phyloP scores from a whole-genome alignment of 2,113 vertebrate genomes.

The Zapornia atra region DNA sequence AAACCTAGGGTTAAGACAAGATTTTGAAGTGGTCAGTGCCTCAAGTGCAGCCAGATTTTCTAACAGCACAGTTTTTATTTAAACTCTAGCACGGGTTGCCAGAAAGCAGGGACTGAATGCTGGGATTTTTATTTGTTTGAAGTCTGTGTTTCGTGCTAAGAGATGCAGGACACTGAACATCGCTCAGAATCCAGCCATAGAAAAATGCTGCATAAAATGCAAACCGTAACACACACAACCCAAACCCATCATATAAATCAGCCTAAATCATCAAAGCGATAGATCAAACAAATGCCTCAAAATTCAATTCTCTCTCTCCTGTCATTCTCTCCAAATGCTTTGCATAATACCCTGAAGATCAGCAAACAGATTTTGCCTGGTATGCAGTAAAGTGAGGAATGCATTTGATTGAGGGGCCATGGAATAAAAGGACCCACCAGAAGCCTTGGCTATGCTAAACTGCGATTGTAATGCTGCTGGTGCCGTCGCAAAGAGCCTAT shows the following conservation, averaged over 20 bases:
- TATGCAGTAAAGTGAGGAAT: conserved; percentile 54
- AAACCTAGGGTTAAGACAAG: neutral
- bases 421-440: conserved; percentile 8
- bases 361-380: conserved; percentile 64
- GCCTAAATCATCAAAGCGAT: conserved; percentile 70
- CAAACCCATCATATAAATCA: conserved; percentile 67
- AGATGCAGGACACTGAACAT: conserved; percentile 20
- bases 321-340: conserved; percentile 66
- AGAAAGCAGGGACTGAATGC: conserved; percentile 51
- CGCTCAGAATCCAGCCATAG: conserved; percentile 13
- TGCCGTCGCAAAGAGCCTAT: neutral
- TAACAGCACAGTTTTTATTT: neutral
- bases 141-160: neutral
- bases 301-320: conserved; percentile 57
- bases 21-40: conserved; percentile 29
- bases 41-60: conserved; percentile 3
- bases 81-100: neutral
- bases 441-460: neutral
- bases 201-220: conserved; percentile 41
- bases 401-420: conserved; percentile 32
- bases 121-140: conserved; percentile 30
- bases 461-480: neutral
- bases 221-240: conserved; percentile 40
- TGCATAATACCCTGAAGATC: conserved; percentile 70
- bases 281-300: conserved; percentile 71